Evolutionary conservation across 2,888 invertebrate genomes (phyloP), one percentile per base, ranked within the genome.

Genomic region (Marasmarcha lunaedactyla): DNA sequence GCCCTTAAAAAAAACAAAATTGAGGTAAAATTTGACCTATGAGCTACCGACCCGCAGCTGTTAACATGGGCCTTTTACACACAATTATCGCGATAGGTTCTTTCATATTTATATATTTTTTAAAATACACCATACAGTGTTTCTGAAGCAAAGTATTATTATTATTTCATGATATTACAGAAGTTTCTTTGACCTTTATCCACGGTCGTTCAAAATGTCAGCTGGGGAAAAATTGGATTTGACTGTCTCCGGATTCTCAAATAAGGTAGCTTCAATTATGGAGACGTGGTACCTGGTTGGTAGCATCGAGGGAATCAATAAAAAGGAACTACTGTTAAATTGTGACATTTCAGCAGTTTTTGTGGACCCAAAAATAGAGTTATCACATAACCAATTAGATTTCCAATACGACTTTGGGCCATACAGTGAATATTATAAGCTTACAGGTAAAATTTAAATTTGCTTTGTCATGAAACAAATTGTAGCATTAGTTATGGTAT

Each of bases 261-360:
- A 64, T 38, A 79, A 73, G 61, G 67, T 73, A 1, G 62, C 73
- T 27, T 64, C 57, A 1, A 45, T 86, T 0, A 71, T 71, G 41
- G 88, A 89, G 61, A 72, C 73, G 50, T 88, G 87, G 84, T 87
- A 86, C 57, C 71, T 88, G 44, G 73, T 86, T 37, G 87, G 86
- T 10, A 70, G 79, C 35, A 74, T 86, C 1, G 85, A 86, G 36
- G 84, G 85, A 2, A 70, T 78, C 2, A 81, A 78, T 38, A 86
- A 85, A 55, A 84, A 85, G 36, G 83, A 85, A 48, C 51, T 85
- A 33, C 61, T 88, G 30, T 58, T 86, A 15, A 71, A 72, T 36
- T 85, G 86, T 46, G 65, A 63, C 43, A 62, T 89, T 37, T 60
- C 59, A 27, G 87, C 86, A 0, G 85, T 78, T 42, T 88, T 89